Evolutionary conservation across 53 echinoderm and acorn worm species (phyloP).

Genomic region (Paelopatides confundens): DNA sequence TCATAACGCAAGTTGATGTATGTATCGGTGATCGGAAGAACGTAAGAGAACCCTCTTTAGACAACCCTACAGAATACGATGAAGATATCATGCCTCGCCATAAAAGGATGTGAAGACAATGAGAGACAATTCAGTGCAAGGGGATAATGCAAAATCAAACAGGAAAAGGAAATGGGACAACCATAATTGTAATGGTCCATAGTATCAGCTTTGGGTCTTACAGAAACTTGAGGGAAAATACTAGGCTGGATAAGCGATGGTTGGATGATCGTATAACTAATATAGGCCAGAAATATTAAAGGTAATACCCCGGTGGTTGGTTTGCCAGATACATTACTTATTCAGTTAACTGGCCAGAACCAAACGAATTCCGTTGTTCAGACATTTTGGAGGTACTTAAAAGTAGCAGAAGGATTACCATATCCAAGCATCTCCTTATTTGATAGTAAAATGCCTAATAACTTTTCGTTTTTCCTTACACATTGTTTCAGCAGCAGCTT

Average conservation of each 20-base stretch:
- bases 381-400: background rate
- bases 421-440: no score
- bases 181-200: no score
- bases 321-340: conserved; percentile 6
- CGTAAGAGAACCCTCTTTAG: no score
- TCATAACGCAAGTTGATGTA: no score
- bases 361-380: conserved; percentile 22
- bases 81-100: background rate
- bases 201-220: background rate
- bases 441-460: no score
- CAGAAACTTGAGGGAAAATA: background rate
- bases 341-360: background rate
- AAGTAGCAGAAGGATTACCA: background rate
- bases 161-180: background rate
- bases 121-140: background rate
- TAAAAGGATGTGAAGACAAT: no score
- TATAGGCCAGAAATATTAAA: conserved; percentile 16
- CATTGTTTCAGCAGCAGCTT: no score
- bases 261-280: background rate
- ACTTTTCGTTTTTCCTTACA: no score
- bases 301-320: background rate
- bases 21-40: no score
- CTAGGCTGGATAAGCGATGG: background rate
- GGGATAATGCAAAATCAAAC: background rate
- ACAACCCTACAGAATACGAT: background rate